Conservation (phyloP, 2,797 vertebrate species). For the Threskiornis aethiopicus region DNA sequence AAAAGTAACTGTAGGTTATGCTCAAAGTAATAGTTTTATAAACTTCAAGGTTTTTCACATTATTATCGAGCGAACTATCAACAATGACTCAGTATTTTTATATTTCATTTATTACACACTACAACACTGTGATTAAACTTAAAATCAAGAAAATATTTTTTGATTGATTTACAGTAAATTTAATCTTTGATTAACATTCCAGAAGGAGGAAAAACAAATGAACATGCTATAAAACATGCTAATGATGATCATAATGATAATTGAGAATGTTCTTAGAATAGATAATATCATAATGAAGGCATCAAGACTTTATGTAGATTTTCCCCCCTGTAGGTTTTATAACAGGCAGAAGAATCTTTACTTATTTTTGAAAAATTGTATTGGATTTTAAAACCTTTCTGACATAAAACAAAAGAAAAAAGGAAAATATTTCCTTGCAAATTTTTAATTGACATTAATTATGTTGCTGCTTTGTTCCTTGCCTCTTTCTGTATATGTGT, state of each 20-base stretch:
- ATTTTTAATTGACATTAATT: not conserved
- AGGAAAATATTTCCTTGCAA: not conserved
- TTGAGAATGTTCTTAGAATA: slow-evolving; percentile 27
- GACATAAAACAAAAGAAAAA: not conserved
- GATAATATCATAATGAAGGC: not conserved
- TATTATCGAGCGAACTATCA: not conserved
- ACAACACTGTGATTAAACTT: not conserved
- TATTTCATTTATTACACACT: not conserved
- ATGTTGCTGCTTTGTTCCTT: not conserved
- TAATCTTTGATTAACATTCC: slow-evolving; percentile 43
- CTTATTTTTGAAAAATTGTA: not conserved
- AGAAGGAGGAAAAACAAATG: slow-evolving; percentile 31
- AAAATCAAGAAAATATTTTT: not conserved
- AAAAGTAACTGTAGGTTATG: not conserved
- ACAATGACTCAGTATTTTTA: not conserved
- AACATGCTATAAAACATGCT: slow-evolving; percentile 27
- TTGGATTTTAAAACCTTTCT: not conserved
- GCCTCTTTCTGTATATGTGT: not conserved
- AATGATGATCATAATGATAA: slow-evolving; percentile 48
- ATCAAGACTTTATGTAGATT: not conserved
- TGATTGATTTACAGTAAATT: slow-evolving; percentile 40
- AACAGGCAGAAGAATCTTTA: not conserved
- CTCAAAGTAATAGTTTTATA: not conserved
- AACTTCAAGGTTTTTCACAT: not conserved
- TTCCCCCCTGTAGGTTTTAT: not conserved